Evolutionary conservation across 2,888 invertebrate genomes (phyloP).

Genomic region (Aethes cnicana): DNA sequence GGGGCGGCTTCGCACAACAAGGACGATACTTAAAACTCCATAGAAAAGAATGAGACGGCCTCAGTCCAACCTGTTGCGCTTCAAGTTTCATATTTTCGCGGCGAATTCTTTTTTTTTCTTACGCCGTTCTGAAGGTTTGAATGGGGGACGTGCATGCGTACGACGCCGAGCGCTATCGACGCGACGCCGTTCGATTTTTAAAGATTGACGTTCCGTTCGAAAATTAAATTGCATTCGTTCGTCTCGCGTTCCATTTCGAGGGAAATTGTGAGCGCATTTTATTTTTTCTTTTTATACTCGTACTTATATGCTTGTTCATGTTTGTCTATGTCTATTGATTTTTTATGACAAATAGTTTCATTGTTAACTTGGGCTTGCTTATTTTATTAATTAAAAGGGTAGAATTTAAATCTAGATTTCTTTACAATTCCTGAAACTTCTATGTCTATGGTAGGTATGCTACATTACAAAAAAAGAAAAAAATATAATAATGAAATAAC

Average conservation of each 20-base stretch:
- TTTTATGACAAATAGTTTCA: too few species aligned
- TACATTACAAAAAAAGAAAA: neutral
- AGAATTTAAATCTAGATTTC: too few species aligned
- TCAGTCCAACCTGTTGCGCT: conserved; percentile 80
- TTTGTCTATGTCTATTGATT: too few species aligned
- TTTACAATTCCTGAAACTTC: too few species aligned
- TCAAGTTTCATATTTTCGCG: conserved; percentile 73
- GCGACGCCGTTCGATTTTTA: conserved; percentile 56
- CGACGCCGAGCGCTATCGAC: conserved; percentile 71
- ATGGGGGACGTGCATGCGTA: conserved; percentile 75
- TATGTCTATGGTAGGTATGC: neutral
- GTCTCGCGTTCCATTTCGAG: conserved; percentile 17
- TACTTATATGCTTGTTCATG: neutral
- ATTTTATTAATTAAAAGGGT: too few species aligned
- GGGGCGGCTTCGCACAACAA: conserved; percentile 79
- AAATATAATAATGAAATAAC: conserved; percentile 10
- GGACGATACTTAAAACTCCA: conserved; percentile 70
- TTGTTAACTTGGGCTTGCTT: too few species aligned
- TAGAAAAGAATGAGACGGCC: conserved; percentile 81
- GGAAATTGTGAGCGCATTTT: conserved; percentile 20
- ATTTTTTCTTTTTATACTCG: conserved; percentile 6
- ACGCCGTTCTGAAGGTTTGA: conserved; percentile 67
- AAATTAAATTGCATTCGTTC: conserved; percentile 40
- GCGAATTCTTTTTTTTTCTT: conserved; percentile 75
- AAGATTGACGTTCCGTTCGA: conserved; percentile 42